A percentile compares a stretch with the other conserved stretches of the same genome.
Conservation (phyloP, 1,140 invertebrate genomes). For the Papilio dardanus region DNA sequence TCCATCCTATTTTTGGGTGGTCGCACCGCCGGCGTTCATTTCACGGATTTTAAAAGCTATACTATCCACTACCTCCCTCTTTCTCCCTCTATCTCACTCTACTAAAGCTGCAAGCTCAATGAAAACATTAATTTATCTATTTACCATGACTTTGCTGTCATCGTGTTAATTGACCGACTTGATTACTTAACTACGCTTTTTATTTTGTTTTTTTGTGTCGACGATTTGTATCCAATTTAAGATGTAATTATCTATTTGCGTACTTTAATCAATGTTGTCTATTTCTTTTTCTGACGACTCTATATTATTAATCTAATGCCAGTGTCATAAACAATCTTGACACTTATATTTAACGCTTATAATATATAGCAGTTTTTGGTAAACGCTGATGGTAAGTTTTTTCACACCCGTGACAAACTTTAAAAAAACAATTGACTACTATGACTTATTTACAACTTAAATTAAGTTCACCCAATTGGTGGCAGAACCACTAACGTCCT, state of each 20-base stretch:
- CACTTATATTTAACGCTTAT: no score
- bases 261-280: not conserved
- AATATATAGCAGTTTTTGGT: no score
- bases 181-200: slow-evolving; percentile 23
- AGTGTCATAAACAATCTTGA: no score
- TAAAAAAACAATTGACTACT: not conserved
- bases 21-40: slow-evolving; percentile 61
- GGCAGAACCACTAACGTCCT: no score
- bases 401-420: not conserved
- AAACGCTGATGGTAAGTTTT: not conserved
- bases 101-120: slow-evolving; percentile 2
- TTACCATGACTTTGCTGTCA: slow-evolving; percentile 21
- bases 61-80: slow-evolving; percentile 16
- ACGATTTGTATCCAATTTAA: slow-evolving; percentile 36
- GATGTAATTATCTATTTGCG: slow-evolving; percentile 18
- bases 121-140: slow-evolving; percentile 12
- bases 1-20: slow-evolving; percentile 69
- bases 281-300: not conserved
- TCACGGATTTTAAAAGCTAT: slow-evolving; percentile 64
- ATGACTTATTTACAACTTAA: no score
- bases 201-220: not conserved
- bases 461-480: no score
- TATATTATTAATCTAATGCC: not conserved
- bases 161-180: slow-evolving; percentile 18
- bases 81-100: not conserved